Evolutionary conservation across 2,888 invertebrate species (phyloP), one percentile per base, ranked within the genome.

Genomic region (Dermolepida albohirtum): DNA sequence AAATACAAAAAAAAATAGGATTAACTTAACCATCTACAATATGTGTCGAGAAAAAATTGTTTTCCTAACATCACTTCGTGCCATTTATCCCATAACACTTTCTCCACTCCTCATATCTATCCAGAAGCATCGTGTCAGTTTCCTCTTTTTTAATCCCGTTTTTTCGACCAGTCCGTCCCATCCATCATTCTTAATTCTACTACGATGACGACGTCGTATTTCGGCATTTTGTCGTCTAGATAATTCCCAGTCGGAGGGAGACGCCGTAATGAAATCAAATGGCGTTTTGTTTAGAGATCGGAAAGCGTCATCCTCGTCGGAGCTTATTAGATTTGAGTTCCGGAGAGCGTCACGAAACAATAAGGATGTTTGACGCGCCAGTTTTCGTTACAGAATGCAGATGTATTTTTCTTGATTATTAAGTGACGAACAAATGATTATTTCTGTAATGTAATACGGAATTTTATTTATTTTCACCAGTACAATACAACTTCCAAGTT

Each of bases 181-280:
- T 54, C 54, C 39, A 40, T 54, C 54, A 54, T 54, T 54, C 39
- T 40, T 54, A 54, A 40, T 54, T 54, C 54, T 54, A 40, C 54
- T 17, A 11, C 54, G 54, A 54, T 54, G 54, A 54, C 54, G 40
- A 40, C 40, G 54, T 39, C 54, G 54, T 54, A 54, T 54, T 54
- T 54, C 54, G 54, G 54, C 17, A 54, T 54, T 54, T 40, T 54
- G 54, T 54, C 54, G 40, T 11, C 14, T 17, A 54, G 54, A 54
- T 54, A 54, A 54, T 39, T 54, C 54, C 40, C 5, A 12, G 54
- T 40, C 54, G 29, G 39, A 14, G 54, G 10, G 27, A 29, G 14
- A 12, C 51, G 34, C 7, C 11, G 40, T 54, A 54, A 54, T 54
- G 40, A 54, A 54, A 54, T 54, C 40, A 54, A 54, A 54, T 54